These are phyloP conservation scores for Tridacna gigas DNA, from an alignment of 2,888 invertebrate species.

Conservation along the genomic window DNA sequence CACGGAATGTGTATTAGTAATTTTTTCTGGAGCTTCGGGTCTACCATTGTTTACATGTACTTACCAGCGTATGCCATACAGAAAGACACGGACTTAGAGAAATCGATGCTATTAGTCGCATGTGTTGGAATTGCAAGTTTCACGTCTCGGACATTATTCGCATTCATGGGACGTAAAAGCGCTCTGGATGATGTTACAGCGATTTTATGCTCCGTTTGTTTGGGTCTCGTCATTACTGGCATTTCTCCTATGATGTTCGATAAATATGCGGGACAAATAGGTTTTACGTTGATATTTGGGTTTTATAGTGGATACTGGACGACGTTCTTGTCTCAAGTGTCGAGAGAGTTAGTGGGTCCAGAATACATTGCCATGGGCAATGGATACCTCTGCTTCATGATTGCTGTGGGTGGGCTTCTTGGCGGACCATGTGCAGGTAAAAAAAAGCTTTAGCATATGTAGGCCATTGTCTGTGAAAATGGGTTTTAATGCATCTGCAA, in stretches of 20 bases:
- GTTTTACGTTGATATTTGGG: conserved; percentile 81
- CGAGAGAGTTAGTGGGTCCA: conserved; percentile 79
- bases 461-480: too few species aligned
- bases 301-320: conserved; percentile 84
- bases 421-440: conserved; percentile 81
- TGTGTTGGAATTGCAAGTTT: conserved; percentile 81
- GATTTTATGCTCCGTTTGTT: conserved; percentile 78
- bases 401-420: conserved; percentile 79
- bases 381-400: conserved; percentile 81
- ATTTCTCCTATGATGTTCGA: conserved; percentile 81
- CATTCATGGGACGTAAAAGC: conserved; percentile 82
- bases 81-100: conserved; percentile 75
- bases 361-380: conserved; percentile 81
- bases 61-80: conserved; percentile 80
- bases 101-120: conserved; percentile 76
- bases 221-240: conserved; percentile 81
- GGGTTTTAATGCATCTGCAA: too few species aligned
- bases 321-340: conserved; percentile 80
- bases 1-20: conserved; percentile 80
- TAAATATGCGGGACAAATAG: conserved; percentile 81
- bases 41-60: conserved; percentile 81
- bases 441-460: not conserved
- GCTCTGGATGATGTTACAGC: conserved; percentile 81
- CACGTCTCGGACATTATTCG: conserved; percentile 78
- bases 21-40: conserved; percentile 83